Evolutionary conservation across 1,140 invertebrate species (phyloP).

Genomic region (Euwallacea fornicatus): DNA sequence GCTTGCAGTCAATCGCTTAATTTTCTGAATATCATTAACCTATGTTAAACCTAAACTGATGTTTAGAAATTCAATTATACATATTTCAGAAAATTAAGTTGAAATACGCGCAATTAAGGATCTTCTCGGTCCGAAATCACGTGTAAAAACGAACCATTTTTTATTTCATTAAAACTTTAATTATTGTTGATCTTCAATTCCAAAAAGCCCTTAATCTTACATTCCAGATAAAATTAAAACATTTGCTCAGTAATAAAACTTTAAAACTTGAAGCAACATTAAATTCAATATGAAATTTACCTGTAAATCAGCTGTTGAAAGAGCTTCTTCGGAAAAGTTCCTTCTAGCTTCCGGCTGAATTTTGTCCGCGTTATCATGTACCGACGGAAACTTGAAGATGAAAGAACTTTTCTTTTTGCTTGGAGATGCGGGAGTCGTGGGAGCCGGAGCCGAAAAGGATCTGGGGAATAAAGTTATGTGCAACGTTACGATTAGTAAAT

Average conservation of each 20-base stretch:
- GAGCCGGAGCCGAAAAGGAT: constrained; percentile 81
- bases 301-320: constrained; percentile 87
- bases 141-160: not conserved
- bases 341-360: constrained; percentile 65
- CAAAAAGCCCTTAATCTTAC: too few relatives aligned
- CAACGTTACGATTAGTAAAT: not conserved
- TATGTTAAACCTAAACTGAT: too few relatives aligned
- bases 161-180: too few relatives aligned
- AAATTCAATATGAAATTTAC: constrained; percentile 55
- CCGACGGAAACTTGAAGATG: constrained; percentile 78
- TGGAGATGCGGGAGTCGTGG: constrained; percentile 74
- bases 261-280: too few relatives aligned
- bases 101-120: too few relatives aligned
- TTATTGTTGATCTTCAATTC: too few relatives aligned
- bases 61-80: too few relatives aligned
- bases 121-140: too few relatives aligned
- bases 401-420: constrained; percentile 86
- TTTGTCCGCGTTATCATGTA: constrained; percentile 56
- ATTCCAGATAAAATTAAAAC: too few relatives aligned
- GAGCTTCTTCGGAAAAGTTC: constrained; percentile 87
- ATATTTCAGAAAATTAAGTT: too few relatives aligned
- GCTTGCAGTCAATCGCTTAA: not conserved
- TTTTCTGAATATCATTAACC: too few relatives aligned
- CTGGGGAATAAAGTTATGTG: constrained; percentile 19
- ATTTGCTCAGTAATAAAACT: too few relatives aligned